Evolutionary conservation across 2,113 vertebrate species (phyloP), one percentile per base, ranked within the genome.

Genomic region (Himantopus leucocephalus): DNA sequence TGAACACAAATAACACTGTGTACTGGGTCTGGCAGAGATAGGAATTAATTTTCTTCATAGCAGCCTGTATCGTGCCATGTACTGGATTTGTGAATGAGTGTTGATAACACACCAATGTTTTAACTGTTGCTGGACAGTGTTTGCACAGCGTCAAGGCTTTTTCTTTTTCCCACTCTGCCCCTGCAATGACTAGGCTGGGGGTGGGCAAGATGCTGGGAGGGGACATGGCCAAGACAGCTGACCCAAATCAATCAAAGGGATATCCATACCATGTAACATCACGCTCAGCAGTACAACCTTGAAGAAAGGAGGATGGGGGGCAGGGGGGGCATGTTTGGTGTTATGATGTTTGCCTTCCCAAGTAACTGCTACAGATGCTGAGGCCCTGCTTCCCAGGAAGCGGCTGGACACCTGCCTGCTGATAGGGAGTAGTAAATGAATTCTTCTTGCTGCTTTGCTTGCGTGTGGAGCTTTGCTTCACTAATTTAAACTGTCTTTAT

Each of bases 361-460:
- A 52, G 10, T 11, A 85, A 63, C 21, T 39, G 50, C 34, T 70
- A 70, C 14, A 60, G 52, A 24, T 59, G 23, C 23, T 20, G 30
- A 90, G 20, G 58, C 30, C 27, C 53, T 26, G 37, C 45, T 85
- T 41, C 70, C 39, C 59, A 81, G 14, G 17, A 56, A 50, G 70
- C 1, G 2, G 41, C 32, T 55, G 74, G 12, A 59, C 24, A 68
- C 39, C 37, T 53, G 41, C 30, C 58, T 70, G 19, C 32, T 5
- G 9, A 35, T 0, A 60, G 21, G 21, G 21, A 55, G 18, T 4
- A 6, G 0, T 5, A 8, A 81, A 55, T 14, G 1, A 73, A 52
- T 34, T 52, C 34, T 26, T 74, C 55, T 50, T 43, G 45, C 10
- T 60, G 48, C 53, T 91, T 39, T 81, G 12, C 43, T n/a, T 48